Evolutionary conservation across 2,113 vertebrate species (phyloP).

Genomic region (Zosterops pallidus): DNA sequence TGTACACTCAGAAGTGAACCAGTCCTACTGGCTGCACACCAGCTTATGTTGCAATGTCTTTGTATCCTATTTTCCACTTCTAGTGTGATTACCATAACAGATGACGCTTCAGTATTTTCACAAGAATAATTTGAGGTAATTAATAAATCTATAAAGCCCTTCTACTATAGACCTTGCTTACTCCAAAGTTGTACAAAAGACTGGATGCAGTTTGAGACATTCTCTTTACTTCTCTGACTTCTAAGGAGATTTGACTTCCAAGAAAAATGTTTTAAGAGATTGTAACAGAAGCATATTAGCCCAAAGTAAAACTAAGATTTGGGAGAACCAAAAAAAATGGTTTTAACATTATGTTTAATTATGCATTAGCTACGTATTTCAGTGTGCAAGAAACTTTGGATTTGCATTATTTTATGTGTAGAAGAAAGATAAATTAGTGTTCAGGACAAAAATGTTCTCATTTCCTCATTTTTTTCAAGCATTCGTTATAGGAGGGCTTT

Average conservation of each 20-base stretch:
- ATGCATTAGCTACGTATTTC: background rate
- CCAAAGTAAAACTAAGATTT: background rate
- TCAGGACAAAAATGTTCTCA: background rate
- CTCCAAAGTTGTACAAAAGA: background rate
- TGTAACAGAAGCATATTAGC: background rate
- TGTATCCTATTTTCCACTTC: background rate
- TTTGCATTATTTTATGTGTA: background rate
- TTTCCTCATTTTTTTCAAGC: background rate
- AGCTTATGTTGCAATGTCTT: background rate
- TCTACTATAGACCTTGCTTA: background rate
- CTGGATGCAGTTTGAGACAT: background rate
- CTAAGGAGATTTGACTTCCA: background rate
- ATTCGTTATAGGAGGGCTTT: background rate
- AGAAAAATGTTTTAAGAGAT: background rate
- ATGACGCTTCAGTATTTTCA: background rate
- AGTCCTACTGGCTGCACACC: background rate
- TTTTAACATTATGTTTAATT: background rate
- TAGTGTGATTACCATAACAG: background rate
- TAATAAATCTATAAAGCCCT: background rate
- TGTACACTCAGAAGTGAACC: background rate
- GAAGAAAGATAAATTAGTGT: background rate
- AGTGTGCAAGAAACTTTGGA: accelerated
- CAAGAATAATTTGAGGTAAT: background rate
- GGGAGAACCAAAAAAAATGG: accelerated
- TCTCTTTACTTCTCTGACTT: background rate